phyloP scores from a whole-genome alignment of 2,888 invertebrate species.

The Drosophila kokeensis region DNA sequence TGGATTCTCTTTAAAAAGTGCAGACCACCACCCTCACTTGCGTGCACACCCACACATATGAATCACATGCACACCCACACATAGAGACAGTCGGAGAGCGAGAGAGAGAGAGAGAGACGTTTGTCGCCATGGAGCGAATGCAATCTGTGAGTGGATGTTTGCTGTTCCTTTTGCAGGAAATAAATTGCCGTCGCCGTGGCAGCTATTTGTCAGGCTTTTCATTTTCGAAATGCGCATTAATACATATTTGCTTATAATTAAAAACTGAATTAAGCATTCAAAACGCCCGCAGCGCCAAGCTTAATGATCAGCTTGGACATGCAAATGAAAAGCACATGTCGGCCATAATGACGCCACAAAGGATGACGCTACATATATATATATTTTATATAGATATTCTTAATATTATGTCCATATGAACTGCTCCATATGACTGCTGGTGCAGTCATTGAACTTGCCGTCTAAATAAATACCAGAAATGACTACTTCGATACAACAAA shows the following conservation, averaged over 20 bases:
- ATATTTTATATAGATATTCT: neutral
- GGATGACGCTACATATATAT: conserved; percentile 32
- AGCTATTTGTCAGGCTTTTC: conserved; percentile 47
- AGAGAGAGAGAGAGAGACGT: neutral
- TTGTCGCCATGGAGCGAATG: conserved; percentile 29
- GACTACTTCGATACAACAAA: conserved; percentile 10
- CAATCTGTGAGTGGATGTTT: conserved; percentile 13
- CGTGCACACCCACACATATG: neutral
- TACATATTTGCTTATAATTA: conserved; percentile 64
- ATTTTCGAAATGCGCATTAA: conserved; percentile 50
- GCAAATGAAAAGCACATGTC: conserved; percentile 65
- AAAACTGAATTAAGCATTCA: conserved; percentile 45
- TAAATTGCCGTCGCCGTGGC: conserved; percentile 9
- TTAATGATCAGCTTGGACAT: conserved; percentile 31
- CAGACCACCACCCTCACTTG: conserved; percentile 15
- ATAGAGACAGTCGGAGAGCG: neutral
- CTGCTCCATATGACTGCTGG: neutral
- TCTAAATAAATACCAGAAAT: neutral
- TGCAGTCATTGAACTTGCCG: conserved; percentile 64
- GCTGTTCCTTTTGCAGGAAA: conserved; percentile 31
- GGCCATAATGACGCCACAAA: conserved; percentile 49
- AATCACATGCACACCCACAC: conserved; percentile 1
- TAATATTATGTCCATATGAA: neutral
- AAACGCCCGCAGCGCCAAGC: conserved; percentile 18
- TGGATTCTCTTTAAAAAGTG: conserved; percentile 2